These are phyloP conservation scores for Fabriciana adippe DNA, from an alignment of 2,888 invertebrate species.

Conservation along the genomic window DNA sequence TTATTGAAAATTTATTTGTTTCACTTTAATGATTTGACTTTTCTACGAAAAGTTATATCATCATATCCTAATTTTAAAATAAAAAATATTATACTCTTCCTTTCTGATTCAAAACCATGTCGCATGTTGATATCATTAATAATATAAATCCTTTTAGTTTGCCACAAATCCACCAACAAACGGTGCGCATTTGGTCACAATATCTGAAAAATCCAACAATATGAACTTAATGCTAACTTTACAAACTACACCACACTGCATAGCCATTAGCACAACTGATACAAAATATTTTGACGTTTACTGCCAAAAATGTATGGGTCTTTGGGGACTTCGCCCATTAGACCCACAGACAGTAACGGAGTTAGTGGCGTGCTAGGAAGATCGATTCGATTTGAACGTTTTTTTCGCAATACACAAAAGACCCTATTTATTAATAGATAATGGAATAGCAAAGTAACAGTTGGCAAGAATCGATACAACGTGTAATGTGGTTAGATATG, in stretches of 20 bases:
- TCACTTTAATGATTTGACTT: no score
- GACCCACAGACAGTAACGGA: slow-evolving; percentile 58
- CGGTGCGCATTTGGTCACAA: slow-evolving; percentile 67
- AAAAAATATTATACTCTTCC: neutral
- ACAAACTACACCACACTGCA: slow-evolving; percentile 51
- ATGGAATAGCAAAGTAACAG: slow-evolving; percentile 67
- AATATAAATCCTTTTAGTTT: slow-evolving; percentile 33
- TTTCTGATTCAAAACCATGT: slow-evolving; percentile 5
- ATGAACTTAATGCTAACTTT: slow-evolving; percentile 65
- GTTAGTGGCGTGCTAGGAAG: slow-evolving; percentile 71
- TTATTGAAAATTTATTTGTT: no score
- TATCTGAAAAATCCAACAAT: slow-evolving; percentile 68
- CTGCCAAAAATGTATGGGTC: slow-evolving; percentile 70
- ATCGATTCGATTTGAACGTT: slow-evolving; percentile 80
- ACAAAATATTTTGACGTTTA: slow-evolving; percentile 80
- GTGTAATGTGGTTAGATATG: slow-evolving; percentile 78
- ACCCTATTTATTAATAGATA: slow-evolving; percentile 78
- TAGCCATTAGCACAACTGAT: slow-evolving; percentile 74
- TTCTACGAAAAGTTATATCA: no score
- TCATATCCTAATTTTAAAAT: neutral
- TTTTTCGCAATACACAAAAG: slow-evolving; percentile 72
- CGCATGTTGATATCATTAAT: slow-evolving; percentile 27
- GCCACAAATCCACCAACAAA: slow-evolving; percentile 44
- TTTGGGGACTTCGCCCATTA: slow-evolving; percentile 68
- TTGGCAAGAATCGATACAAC: slow-evolving; percentile 69